Conservation (phyloP, 2,797 vertebrate species). For the Tokudaia muenninki region DNA sequence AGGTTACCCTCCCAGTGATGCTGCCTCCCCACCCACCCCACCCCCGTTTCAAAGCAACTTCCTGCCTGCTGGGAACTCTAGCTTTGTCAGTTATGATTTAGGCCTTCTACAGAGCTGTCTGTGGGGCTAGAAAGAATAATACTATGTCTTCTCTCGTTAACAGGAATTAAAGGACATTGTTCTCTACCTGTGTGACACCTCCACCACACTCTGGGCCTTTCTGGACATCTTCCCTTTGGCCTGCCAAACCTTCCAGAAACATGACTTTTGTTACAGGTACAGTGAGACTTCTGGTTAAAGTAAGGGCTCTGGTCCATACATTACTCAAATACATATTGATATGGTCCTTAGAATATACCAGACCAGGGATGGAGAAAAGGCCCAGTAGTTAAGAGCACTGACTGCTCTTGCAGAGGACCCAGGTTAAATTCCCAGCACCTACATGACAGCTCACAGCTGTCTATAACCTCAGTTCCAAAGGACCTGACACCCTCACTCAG, state of each 20-base stretch:
- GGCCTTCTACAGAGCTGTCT: neutral
- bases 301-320: neutral
- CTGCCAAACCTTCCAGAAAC: slow-evolving; percentile 94
- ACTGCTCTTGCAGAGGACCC: neutral
- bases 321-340: neutral
- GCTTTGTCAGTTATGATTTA: neutral
- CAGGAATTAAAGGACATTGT: slow-evolving; percentile 95
- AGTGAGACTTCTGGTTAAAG: neutral
- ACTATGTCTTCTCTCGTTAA: slow-evolving; percentile 54
- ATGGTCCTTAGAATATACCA: neutral
- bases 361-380: neutral
- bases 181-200: slow-evolving; percentile 95
- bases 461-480: neutral
- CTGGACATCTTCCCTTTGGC: slow-evolving; percentile 95
- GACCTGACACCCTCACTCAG: neutral
- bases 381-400: neutral
- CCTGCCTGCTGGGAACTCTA: neutral
- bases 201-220: slow-evolving; percentile 95
- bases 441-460: neutral
- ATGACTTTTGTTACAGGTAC: slow-evolving; percentile 95
- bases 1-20: neutral
- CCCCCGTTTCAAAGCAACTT: too few relatives aligned
- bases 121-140: neutral
- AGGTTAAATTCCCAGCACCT: neutral
- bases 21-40: too few relatives aligned